phyloP scores from a whole-genome alignment of 2,113 vertebrate species.

The Nymphicus hollandicus region DNA sequence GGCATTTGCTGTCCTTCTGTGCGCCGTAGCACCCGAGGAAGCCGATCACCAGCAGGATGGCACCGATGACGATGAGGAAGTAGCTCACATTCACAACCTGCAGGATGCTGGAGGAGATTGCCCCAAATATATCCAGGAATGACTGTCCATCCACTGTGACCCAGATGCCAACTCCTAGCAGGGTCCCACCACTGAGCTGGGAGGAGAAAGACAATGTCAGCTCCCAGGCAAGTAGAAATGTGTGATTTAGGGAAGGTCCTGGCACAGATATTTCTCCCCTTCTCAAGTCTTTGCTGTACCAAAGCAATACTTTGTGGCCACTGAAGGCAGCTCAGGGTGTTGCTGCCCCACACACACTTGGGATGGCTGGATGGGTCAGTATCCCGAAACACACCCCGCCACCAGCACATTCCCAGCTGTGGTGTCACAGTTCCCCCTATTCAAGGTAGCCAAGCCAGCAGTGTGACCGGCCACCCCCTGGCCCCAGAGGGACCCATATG shows the following conservation, averaged over 20 bases:
- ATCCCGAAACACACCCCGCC: neutral
- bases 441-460: neutral
- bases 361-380: fast-evolving
- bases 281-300: fast-evolving
- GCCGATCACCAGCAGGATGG: slow-evolving; percentile 79
- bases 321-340: fast-evolving
- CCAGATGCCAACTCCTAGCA: slow-evolving; percentile 89
- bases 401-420: neutral
- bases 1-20: slow-evolving; percentile 87
- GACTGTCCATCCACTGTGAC: slow-evolving; percentile 75
- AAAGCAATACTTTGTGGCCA: neutral
- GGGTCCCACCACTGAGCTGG: slow-evolving; percentile 79
- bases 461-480: neutral
- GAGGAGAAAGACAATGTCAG: neutral
- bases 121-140: slow-evolving; percentile 77
- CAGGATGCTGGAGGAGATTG: slow-evolving; percentile 58
- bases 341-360: fast-evolving
- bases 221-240: neutral
- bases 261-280: neutral
- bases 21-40: slow-evolving; percentile 86
- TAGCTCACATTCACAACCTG: slow-evolving; percentile 83
- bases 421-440: neutral
- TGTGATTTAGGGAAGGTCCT: neutral
- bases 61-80: slow-evolving; percentile 82
- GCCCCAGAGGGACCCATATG: neutral